Evolutionary conservation across 2,888 invertebrate species (phyloP), one percentile per base, ranked within the genome.

Genomic region (Lepas anatifera): DNA sequence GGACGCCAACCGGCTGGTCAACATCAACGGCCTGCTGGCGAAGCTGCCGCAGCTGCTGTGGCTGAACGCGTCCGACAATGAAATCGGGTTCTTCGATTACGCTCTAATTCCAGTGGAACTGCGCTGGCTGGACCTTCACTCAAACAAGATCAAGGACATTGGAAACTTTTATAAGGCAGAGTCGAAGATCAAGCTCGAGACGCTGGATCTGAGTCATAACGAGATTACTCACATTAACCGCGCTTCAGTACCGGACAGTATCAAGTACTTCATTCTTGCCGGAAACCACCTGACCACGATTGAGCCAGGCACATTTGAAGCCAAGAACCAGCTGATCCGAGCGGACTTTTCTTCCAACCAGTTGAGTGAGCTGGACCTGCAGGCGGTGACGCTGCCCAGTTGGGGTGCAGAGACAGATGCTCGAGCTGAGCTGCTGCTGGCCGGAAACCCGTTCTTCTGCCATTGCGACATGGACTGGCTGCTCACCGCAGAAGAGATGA

Each of bases 401-500:
- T 89, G 89, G 70, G 89, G 92, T 72, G 87, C 89, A 77, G 86
- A 87, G 71, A 87, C 74, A 3, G 71, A 87, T 72, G 83, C 87
- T 70, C 82, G 92, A 75, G 93, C 94, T 22, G 91, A 93, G 81
- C 93, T 95, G 82, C 93, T 92, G 81, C 90, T 95, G 73, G 93
- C 92, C 50, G 92, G 92, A 69, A 96, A 96, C 84, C 95, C 95
- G 50, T 92, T 95, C 79, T 88, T 90, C 77, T 96, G 95, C 79
- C 92, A 94, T 80, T 96, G 95, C 83, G 92, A 91, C 76, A 93
- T 95, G 87, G 94, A 95, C 79, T 96, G 95, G 95, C 81, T 95
- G 77, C 93, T 94, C 79, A 85, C 92, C 76, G 91, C 95, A 79
- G 93, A 95, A 80, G 88, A 89, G 79, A 83, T 89, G 75, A 88